A percentile compares a stretch with the other conserved stretches of the same genome.
These are phyloP conservation scores for Marmota flaviventris DNA, from an alignment of 2,113 vertebrate species.

Conservation along the genomic window DNA sequence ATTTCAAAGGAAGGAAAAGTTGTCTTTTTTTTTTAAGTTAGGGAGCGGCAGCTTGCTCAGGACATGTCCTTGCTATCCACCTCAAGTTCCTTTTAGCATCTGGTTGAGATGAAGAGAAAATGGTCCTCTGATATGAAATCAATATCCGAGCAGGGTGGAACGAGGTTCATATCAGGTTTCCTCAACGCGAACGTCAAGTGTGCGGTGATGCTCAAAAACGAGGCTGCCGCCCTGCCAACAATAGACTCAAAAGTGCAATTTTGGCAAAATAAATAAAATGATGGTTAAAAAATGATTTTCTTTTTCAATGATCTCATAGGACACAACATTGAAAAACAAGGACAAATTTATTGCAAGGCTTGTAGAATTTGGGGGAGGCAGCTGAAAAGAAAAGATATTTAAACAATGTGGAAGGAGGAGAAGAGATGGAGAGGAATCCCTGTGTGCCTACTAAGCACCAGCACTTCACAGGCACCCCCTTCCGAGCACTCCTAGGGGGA, in stretches of 20 bases:
- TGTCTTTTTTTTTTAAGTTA: neutral
- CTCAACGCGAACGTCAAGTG: neutral
- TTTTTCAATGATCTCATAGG: slow-evolving; percentile 74
- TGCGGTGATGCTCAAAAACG: neutral
- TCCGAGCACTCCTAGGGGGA: rapidly evolving
- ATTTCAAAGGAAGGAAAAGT: neutral
- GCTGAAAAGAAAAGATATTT: neutral
- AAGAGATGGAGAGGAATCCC: neutral
- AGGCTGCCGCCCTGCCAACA: slow-evolving; percentile 26
- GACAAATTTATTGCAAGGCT: slow-evolving; percentile 35
- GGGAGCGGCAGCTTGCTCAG: neutral
- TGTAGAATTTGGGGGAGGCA: rapidly evolving
- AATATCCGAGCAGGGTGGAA: slow-evolving; percentile 61
- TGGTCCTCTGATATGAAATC: slow-evolving; percentile 75
- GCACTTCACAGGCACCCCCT: rapidly evolving
- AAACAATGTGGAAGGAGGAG: too few relatives aligned
- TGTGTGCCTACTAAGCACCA: neutral
- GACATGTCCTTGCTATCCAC: slow-evolving; percentile 54
- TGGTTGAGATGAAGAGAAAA: slow-evolving; percentile 60
- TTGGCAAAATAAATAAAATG: slow-evolving; percentile 83
- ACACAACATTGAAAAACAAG: slow-evolving; percentile 57
- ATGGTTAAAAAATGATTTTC: slow-evolving; percentile 56
- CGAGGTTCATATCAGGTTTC: slow-evolving; percentile 44
- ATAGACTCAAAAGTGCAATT: slow-evolving; percentile 77
- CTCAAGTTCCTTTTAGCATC: slow-evolving; percentile 59